Base-by-base conservation (phyloP, 2,888 invertebrate species). In the Xestia c-nigrum region DNA sequence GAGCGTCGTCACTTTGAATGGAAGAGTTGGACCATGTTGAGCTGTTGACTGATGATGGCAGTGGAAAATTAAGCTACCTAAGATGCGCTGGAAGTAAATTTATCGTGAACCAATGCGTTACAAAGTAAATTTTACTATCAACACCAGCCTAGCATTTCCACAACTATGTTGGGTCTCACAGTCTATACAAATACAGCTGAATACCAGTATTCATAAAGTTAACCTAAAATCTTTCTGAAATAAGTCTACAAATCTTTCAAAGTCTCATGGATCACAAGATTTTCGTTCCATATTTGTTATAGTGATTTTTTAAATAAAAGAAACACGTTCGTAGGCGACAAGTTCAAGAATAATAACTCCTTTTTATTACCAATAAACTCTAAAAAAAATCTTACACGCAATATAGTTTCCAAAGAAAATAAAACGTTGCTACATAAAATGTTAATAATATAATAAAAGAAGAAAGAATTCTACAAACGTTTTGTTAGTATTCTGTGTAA, bases 351-450 rank as follows among this genome's bases (percentile, higher is more conserved):
- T 57, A 73, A 70, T 31, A 72, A 70, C 65, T 31, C 14, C 12
- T 24, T 72, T 83, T 83, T 83, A 83, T 46, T 64, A 43, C 69
- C 85, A 52, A 64, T 77, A 74, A 78, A 61, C 50, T 59, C 24
- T 76, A 50, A 80, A 85, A n/a, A 84, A 84, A 64, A 64, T 31
- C 14, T 57, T 31, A 43, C 21, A 57, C 21, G 40, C 52, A 65
- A 83, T 78, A 74, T 38, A 74, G 59, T 74, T 81, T 57, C 43
- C 52, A 43, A 38, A 77, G 70, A 85, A 74, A 82, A 72, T 64
- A 66, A 85, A 82, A 81, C 9, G 47, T 43, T 24, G 64, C 14
- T 57, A 69, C 55, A 83, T 82, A 85, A 83, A 78, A 85, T 69
- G 46, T 61, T 55, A 72, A 55, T 64, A 63, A 64, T 31, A 76